Evolutionary conservation across 30 jellyfish, hydroid and myxozoan genomes (phyloP).

Genomic region (Turritopsis rubra): DNA sequence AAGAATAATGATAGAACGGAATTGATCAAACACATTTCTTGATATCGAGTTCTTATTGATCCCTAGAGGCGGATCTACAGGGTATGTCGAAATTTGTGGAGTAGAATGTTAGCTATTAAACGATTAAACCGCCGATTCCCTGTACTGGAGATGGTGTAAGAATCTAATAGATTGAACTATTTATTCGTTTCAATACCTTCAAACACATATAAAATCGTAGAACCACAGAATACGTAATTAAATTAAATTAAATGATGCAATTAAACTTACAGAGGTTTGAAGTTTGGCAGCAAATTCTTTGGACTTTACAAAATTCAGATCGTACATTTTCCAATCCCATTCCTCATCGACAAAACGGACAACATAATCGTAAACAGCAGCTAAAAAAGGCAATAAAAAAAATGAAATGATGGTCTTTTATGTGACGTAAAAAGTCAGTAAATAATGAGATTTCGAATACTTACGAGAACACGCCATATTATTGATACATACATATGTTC

Average conservation of each 20-base stretch:
- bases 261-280: not conserved
- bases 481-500: not conserved
- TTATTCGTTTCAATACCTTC: no score
- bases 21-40: no score
- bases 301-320: not conserved
- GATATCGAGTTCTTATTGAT: no score
- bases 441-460: not conserved
- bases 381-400: not conserved
- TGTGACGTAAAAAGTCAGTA: not conserved
- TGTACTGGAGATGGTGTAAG: no score
- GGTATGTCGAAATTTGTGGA: no score
- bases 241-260: not conserved
- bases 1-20: no score
- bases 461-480: not conserved
- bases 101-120: no score
- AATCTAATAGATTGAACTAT: no score
- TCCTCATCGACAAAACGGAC: not conserved
- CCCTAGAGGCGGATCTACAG: no score
- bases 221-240: no score
- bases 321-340: constrained; percentile 5
- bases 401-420: no score
- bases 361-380: not conserved
- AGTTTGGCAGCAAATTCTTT: not conserved
- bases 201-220: not conserved
- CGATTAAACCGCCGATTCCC: no score